Conservation (phyloP, 2,797 vertebrate genomes). For the Danionella dracula region DNA sequence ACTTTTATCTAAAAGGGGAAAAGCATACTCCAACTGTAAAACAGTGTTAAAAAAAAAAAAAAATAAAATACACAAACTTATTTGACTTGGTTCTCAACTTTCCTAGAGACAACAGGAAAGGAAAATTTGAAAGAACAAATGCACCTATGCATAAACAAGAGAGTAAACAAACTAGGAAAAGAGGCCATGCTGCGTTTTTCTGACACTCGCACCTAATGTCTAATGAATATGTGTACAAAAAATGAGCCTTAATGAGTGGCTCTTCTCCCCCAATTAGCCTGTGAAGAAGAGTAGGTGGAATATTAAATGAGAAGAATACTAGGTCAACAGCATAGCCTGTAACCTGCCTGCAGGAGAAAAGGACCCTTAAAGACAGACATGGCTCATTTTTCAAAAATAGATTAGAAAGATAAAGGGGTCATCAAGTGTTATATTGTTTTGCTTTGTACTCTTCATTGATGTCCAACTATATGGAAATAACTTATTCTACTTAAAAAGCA, state of each 20-base stretch:
- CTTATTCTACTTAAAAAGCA: too few species aligned
- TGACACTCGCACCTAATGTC: slow-evolving; percentile 36
- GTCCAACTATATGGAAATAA: too few species aligned
- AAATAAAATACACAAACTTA: slow-evolving; percentile 32
- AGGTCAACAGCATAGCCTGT: slow-evolving; percentile 47
- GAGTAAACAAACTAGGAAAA: slow-evolving; percentile 39
- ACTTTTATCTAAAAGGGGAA: too few species aligned
- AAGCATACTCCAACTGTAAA: too few species aligned
- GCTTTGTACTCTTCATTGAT: too few species aligned
- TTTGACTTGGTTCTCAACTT: slow-evolving; percentile 3
- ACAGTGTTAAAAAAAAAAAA: too few species aligned
- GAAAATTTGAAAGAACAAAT: slow-evolving; percentile 40
- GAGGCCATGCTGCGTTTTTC: slow-evolving; percentile 29
- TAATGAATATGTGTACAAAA: slow-evolving; percentile 52
- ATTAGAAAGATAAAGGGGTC: too few species aligned
- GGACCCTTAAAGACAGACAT: slow-evolving; percentile 1
- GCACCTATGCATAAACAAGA: slow-evolving; percentile 41
- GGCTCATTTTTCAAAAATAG: too few species aligned
- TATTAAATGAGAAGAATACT: slow-evolving; percentile 49
- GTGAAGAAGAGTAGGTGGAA: slow-evolving; percentile 44
- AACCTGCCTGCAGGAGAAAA: slow-evolving; percentile 29
- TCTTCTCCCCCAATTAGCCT: slow-evolving; percentile 48
- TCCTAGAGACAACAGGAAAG: slow-evolving; percentile 22
- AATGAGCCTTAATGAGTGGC: slow-evolving; percentile 50
- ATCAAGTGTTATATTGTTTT: too few species aligned